Evolutionary conservation across 2,797 vertebrate species (phyloP).

Genomic region (Cirrhinus molitorella): DNA sequence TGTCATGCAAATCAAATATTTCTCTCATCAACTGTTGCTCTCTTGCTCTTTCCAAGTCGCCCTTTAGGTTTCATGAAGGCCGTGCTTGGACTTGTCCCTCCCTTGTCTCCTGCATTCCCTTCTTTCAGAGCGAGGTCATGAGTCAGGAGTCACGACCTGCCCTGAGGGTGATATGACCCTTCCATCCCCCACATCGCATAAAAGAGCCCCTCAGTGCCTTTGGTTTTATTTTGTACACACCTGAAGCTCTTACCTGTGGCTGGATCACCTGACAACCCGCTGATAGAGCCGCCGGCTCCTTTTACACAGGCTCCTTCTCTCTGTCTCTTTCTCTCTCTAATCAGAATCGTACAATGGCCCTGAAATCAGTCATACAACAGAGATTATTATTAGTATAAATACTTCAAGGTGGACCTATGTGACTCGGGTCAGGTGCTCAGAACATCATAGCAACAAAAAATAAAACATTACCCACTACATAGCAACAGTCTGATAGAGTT

Average conservation of each 20-base stretch:
- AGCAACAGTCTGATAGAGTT: not conserved
- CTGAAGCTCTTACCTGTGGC: slow-evolving; percentile 47
- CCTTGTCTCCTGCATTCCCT: slow-evolving; percentile 74
- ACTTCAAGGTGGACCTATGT: not conserved
- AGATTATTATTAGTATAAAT: not conserved
- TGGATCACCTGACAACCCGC: slow-evolving; percentile 72
- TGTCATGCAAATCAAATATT: slow-evolving; percentile 3
- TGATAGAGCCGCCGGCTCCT: slow-evolving; percentile 67
- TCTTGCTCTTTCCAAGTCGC: slow-evolving; percentile 40
- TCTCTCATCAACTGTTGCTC: not conserved
- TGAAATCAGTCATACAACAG: slow-evolving; percentile 2
- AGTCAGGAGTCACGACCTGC: slow-evolving; percentile 76
- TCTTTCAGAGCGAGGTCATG: slow-evolving; percentile 78
- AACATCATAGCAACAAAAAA: not conserved
- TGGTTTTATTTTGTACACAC: slow-evolving; percentile 63
- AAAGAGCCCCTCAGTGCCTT: slow-evolving; percentile 59
- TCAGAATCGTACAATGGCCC: not conserved
- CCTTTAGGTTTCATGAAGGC: slow-evolving; percentile 34
- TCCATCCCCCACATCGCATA: slow-evolving; percentile 49
- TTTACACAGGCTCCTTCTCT: slow-evolving; percentile 55
- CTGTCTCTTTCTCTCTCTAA: slow-evolving; percentile 36
- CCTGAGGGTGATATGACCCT: slow-evolving; percentile 70
- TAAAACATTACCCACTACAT: not conserved
- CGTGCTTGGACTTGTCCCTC: slow-evolving; percentile 74
- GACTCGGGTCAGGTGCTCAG: not conserved